Base-by-base conservation (phyloP, 2,113 vertebrate genomes). In the Plestiodon gilberti region DNA sequence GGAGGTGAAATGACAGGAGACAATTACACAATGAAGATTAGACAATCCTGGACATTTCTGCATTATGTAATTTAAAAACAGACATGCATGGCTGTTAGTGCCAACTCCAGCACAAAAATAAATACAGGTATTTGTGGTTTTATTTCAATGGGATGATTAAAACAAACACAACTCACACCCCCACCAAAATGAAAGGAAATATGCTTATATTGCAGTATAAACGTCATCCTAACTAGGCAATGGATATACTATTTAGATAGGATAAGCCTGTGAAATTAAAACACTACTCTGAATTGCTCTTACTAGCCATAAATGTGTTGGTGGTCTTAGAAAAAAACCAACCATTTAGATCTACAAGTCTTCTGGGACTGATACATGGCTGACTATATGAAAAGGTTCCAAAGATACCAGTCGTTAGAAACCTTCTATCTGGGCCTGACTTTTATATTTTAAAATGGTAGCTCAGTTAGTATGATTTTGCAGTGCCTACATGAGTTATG, bases 331-430 rank as follows among this genome's bases (percentile, higher is more conserved):
- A 64, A 43, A 64, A 9, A 76, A 23, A 6, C 84, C 86, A 82
- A 82, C 74, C 90, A 88, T 89, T 94, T 94, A 91, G 93, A 91
- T 88, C 88, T 0, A 3, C 0, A n/a, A 61, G 1, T 2, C 4
- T 73, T 35, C 40, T 17, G 14, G 1, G n/a, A 40, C 10, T 5
- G 40, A 25, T 17, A 28, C 78, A 9, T 76, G 23, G 84, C 0
- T 28, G 86, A 62, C 70, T 70, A 0, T 11, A 55, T 0, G n/a
- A 55, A 64, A 67, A 89, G 78, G 25, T 89, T 55, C 87, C 89
- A 89, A 86, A 83, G 84, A 35, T 14, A 0, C n/a, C 23, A 0
- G 1, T 52, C 0, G 0, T 18, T 18, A 33, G 76, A 69, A 59
- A 70, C 43, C 40, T n/a, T 62, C 28, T 8, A 17, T 74, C 69